A percentile compares a stretch with the other conserved stretches of the same genome.
Conservation (phyloP, 2,113 vertebrate species). For the Ardeotis arabs region DNA sequence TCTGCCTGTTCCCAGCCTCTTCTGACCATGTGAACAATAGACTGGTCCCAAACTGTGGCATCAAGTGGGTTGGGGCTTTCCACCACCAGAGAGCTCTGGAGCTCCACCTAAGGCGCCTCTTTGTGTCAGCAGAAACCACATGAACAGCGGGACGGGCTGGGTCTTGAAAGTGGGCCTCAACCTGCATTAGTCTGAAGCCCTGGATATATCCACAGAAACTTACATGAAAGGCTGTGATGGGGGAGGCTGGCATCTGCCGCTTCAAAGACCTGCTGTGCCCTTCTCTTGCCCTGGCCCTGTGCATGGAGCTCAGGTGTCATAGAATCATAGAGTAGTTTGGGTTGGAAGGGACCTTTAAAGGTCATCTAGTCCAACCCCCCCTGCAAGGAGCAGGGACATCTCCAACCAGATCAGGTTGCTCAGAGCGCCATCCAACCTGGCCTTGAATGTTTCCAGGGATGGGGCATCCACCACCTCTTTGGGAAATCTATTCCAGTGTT, state of each 20-base stretch:
- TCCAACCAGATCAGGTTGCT: too few relatives aligned
- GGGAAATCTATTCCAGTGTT: too few relatives aligned
- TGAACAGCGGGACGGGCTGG: accelerated
- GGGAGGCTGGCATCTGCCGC: not conserved
- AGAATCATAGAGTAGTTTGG: too few relatives aligned
- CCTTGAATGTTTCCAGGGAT: too few relatives aligned
- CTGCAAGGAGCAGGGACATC: too few relatives aligned
- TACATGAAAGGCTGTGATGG: not conserved
- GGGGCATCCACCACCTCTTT: too few relatives aligned
- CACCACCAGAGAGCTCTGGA: slow-evolving; percentile 26
- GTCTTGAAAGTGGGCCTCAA: not conserved
- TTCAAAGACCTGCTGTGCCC: not conserved
- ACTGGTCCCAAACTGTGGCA: not conserved
- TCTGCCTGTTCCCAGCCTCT: not conserved
- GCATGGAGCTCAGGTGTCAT: not conserved
- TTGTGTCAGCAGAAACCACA: slow-evolving; percentile 9
- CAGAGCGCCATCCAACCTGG: too few relatives aligned
- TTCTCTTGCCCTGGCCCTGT: not conserved
- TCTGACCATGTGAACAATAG: not conserved
- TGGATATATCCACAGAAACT: slow-evolving; percentile 10
- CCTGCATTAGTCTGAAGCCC: not conserved
- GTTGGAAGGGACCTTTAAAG: too few relatives aligned
- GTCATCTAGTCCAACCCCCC: too few relatives aligned
- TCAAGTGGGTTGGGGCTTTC: slow-evolving; percentile 15
- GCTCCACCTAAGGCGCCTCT: not conserved